phyloP scores from a whole-genome alignment of 2,888 invertebrate genomes.

The Fabriciana adippe region DNA sequence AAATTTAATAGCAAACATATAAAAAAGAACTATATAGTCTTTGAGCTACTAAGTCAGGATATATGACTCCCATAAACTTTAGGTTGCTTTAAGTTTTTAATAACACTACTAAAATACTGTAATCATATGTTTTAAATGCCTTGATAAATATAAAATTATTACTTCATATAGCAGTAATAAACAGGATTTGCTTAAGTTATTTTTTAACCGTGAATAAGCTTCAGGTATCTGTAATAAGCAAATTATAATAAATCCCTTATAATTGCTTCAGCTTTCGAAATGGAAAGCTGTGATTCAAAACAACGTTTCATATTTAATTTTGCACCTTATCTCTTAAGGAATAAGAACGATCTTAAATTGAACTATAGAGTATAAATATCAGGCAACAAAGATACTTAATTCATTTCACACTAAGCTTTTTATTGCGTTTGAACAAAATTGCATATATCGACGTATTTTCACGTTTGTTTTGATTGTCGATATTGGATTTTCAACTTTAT shows the following conservation, averaged over 20 bases:
- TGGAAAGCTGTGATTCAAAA: slow-evolving; percentile 30
- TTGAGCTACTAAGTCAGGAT: too few species aligned
- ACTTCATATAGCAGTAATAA: not conserved
- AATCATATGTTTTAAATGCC: too few species aligned
- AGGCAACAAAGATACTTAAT: slow-evolving; percentile 27
- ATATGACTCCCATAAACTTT: too few species aligned
- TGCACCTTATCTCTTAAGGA: slow-evolving; percentile 14
- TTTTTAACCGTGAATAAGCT: slow-evolving; percentile 6
- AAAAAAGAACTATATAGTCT: too few species aligned
- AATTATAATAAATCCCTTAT: slow-evolving; percentile 33
- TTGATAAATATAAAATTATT: too few species aligned
- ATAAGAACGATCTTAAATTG: slow-evolving; percentile 15
- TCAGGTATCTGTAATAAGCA: slow-evolving; percentile 34
- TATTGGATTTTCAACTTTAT: slow-evolving; percentile 22
- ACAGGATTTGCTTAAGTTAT: slow-evolving; percentile 1
- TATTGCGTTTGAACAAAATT: slow-evolving; percentile 18
- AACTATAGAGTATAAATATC: slow-evolving; percentile 10
- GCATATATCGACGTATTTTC: slow-evolving; percentile 24
- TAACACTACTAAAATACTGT: too few species aligned
- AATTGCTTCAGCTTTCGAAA: slow-evolving; percentile 32
- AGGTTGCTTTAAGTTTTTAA: too few species aligned
- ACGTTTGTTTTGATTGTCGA: not conserved
- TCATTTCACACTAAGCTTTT: slow-evolving; percentile 29
- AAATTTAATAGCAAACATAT: too few species aligned
- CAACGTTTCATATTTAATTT: slow-evolving; percentile 19